phyloP scores from a whole-genome alignment of 2,888 invertebrate genomes.

The Lucinisca nassula region DNA sequence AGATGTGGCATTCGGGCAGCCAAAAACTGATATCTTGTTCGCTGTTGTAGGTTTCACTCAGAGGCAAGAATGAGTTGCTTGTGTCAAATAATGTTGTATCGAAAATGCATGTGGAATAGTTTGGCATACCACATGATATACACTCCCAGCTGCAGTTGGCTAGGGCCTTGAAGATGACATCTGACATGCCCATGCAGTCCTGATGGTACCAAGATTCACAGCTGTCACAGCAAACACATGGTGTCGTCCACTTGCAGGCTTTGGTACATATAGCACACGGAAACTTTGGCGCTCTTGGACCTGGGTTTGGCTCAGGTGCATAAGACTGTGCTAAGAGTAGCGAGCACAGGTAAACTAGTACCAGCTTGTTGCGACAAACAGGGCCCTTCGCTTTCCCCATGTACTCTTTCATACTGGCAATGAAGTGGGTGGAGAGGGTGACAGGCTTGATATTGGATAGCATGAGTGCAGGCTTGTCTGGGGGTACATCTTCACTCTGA shows the following conservation, averaged over 20 bases:
- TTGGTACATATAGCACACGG: constrained; percentile 26
- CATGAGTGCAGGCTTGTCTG: no score
- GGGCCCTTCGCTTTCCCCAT: no score
- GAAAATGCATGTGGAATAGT: constrained; percentile 20
- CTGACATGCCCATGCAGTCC: constrained; percentile 27
- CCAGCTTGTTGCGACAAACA: constrained; percentile 29
- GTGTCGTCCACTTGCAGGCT: neutral
- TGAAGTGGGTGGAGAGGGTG: no score
- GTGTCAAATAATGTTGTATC: constrained; percentile 5
- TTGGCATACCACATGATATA: constrained; percentile 19
- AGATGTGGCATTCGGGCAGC: neutral
- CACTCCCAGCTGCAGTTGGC: constrained; percentile 17
- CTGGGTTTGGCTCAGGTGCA: constrained; percentile 41
- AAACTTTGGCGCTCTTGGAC: constrained; percentile 31
- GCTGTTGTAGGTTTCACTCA: neutral
- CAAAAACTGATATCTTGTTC: neutral
- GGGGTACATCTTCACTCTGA: no score
- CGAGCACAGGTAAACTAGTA: constrained; percentile 31
- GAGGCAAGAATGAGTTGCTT: neutral
- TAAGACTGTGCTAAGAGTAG: constrained; percentile 22
- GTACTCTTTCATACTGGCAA: no score
- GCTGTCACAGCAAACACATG: constrained; percentile 1
- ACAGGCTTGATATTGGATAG: no score
- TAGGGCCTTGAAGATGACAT: constrained; percentile 7
- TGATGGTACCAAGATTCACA: constrained; percentile 33